Evolutionary conservation across 2,888 invertebrate species (phyloP), one percentile per base, ranked within the genome.

Genomic region (Athalia circularis): DNA sequence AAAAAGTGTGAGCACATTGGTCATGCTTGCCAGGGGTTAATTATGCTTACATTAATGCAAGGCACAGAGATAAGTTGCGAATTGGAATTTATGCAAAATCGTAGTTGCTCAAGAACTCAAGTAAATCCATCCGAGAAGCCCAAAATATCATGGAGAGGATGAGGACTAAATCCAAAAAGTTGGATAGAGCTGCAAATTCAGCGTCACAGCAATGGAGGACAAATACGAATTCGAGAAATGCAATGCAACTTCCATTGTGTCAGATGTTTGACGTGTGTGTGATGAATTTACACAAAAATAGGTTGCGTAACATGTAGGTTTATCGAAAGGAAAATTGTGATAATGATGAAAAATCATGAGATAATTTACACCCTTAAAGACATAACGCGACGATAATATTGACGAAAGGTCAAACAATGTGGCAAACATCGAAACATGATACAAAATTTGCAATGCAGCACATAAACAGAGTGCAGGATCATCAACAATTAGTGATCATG

Each of bases 391-490:
- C 50, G 52, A 29, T 47, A 59, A 47, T 57, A 72, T 47, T 45
- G 47, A 8, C n/a, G 59, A 6, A 47, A 59, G 43, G 48, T 65
- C n/a, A 48, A 29, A 47, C 3, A 62, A 48, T 11, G 50, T 62
- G 75, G 61, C 75, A 75, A 64, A 75, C 75, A 75, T 61, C 62
- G 52, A 75, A 64, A 75, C 50, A 43, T 75, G 75, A 62, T 75
- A 62, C 48, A 52, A 62, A 75, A 75, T 62, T 62, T 43, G 45
- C 62, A 61, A 75, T 62, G 64, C 61, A 75, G 75, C 75, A 50
- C 52, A 52, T 75, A 13, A 29, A 75, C 11, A 64, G 29, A 64
- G 75, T 64, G 29, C 62, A 62, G 29, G 43, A 75, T 62, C 45
- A 50, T 75, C 48, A 62, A 29, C 29, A 29, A 43, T 59, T 15